Evolutionary conservation across 2,113 vertebrate species (phyloP), one percentile per base, ranked within the genome.

Genomic region (Triplophysa rosa): DNA sequence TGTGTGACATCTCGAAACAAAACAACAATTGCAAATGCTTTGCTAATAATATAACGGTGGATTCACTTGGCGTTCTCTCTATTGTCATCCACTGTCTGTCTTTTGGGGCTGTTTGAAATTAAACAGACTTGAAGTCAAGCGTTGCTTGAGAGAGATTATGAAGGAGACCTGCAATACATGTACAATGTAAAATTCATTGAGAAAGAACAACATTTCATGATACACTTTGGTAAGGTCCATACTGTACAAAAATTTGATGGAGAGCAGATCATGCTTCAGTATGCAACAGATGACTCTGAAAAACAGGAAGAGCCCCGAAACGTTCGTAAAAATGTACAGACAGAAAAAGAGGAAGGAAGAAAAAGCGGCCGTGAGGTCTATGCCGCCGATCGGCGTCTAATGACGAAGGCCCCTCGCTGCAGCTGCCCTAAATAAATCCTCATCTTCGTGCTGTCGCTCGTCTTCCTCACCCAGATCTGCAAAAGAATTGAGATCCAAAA

Each of bases 401-500:
- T 98, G 87, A 99, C 94, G 24, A 98, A 98, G 42, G 96, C 95
- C 17, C 98, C 98, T 2, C 97, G 93, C 90, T 99, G 98, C 71
- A 99, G 95, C 92, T 99, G 98, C 21, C 96, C 97, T 87, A 99
- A 89, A 85, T 99, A 99, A 87, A 99, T 98, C 87, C 98, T 92
- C 96, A 99, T 97, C 91, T 99, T 99, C 4, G 97, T 99, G 87
- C 98, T 99, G 93, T 99, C 98, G 0, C 96, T 99, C 1, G 97
- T 98, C 90, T 99, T 99, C 86, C 98, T 95, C 90, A 99, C 98
- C 98, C 98, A 99, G 84, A 99, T 96, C 98, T 99, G 91, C 9
- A 84, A 52, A 0, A 26, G 33, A 80, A 8, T 74, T 1, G 65
- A 66, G 63, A 71, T 19, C 19, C 62, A 77, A 80, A 64, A 24